A percentile compares a stretch with the other conserved stretches of the same genome.
Conservation (phyloP, 2,797 vertebrate species). For the Siniperca undulata region DNA sequence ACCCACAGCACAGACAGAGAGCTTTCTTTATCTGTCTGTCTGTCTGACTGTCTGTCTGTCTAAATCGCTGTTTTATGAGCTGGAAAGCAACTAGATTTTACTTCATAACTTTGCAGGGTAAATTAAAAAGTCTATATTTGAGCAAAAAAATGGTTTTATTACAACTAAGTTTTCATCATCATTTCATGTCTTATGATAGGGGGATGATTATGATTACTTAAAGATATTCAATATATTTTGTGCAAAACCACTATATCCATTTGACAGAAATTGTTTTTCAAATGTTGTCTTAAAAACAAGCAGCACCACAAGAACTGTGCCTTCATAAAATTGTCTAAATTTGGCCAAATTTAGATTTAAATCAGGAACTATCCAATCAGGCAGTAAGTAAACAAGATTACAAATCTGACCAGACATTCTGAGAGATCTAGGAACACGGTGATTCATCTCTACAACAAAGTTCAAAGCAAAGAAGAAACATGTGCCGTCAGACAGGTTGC, state of each 20-base stretch:
- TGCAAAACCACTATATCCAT: not conserved
- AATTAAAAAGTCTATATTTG: not conserved
- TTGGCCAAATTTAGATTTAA: not conserved
- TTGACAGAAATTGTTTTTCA: not conserved
- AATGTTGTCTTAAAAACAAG: not conserved
- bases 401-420: not conserved
- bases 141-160: not conserved
- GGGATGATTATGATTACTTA: not conserved
- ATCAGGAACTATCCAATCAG: not conserved
- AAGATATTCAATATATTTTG: not conserved
- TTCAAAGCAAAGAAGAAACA: no score
- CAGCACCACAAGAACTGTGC: not conserved
- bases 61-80: slow-evolving; percentile 28
- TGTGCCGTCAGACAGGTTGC: no score
- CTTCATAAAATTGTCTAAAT: not conserved
- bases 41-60: slow-evolving; percentile 50
- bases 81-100: slow-evolving; percentile 36
- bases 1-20: slow-evolving; percentile 57
- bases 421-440: not conserved
- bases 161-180: not conserved
- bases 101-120: slow-evolving; percentile 9
- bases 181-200: no score
- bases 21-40: slow-evolving; percentile 63
- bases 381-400: not conserved
- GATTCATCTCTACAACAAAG: not conserved